These are phyloP conservation scores for Chunga burmeisteri DNA, from an alignment of 2,113 vertebrate genomes.

Conservation along the genomic window DNA sequence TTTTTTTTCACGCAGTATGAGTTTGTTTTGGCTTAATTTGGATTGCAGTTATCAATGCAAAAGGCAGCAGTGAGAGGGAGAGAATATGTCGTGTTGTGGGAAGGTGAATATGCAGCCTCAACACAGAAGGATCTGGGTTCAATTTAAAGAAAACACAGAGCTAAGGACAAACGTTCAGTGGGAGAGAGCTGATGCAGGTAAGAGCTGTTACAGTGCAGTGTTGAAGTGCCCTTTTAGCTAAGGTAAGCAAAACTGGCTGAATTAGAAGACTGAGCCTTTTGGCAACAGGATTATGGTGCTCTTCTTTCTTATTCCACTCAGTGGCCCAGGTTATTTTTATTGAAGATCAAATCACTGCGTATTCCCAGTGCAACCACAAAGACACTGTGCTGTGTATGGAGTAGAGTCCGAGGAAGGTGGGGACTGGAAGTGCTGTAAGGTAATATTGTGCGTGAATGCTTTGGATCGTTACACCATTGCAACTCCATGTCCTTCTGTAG, in stretches of 20 bases:
- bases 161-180: not conserved
- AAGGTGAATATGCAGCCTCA: not conserved
- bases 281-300: not conserved
- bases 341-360: not conserved
- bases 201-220: not conserved
- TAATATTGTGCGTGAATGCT: rapidly evolving
- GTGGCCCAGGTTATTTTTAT: not conserved
- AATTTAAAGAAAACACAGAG: not conserved
- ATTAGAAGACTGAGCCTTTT: not conserved
- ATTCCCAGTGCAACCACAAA: not conserved
- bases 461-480: rapidly evolving
- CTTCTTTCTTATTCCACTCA: not conserved
- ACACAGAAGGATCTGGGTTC: not conserved
- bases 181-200: not conserved
- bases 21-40: not conserved
- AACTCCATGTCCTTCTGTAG: rapidly evolving
- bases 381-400: not conserved
- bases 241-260: not conserved
- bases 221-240: not conserved
- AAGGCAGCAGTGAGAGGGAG: not conserved
- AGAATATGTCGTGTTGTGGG: not conserved
- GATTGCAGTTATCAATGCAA: not conserved
- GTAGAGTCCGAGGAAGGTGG: not conserved
- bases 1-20: not conserved
- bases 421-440: not conserved